Evolutionary conservation across 2,113 vertebrate species (phyloP).

Genomic region (Takifugu flavidus): DNA sequence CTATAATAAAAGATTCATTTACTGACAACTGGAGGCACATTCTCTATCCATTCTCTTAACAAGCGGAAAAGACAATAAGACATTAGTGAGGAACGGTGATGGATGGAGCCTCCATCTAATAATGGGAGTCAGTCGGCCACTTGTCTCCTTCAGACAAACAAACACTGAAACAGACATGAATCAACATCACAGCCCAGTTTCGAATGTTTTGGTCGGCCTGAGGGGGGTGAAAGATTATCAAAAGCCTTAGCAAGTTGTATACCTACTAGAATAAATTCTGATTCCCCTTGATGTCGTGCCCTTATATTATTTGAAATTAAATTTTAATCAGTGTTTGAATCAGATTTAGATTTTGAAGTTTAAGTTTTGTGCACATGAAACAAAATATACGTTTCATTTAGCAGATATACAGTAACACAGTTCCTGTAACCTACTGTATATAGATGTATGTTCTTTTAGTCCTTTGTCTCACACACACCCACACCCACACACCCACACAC

Average conservation of each 20-base stretch:
- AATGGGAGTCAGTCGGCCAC: slow-evolving; percentile 51
- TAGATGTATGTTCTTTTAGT: no score
- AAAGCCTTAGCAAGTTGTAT: no score
- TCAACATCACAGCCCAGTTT: slow-evolving; percentile 3
- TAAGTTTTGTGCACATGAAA: neutral
- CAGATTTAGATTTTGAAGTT: no score
- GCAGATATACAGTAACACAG: no score
- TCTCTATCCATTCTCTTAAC: slow-evolving; percentile 67
- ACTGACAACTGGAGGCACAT: slow-evolving; percentile 51
- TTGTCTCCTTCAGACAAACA: slow-evolving; percentile 37
- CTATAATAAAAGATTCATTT: slow-evolving; percentile 63
- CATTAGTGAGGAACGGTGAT: slow-evolving; percentile 41
- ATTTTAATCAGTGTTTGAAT: neutral
- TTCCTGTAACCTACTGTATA: neutral
- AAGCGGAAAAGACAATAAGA: slow-evolving; percentile 41
- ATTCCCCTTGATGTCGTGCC: no score
- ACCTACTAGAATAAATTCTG: no score
- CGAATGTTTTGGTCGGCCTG: neutral
- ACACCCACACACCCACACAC: no score
- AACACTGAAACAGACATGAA: slow-evolving; percentile 26
- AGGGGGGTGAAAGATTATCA: neutral
- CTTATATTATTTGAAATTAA: neutral
- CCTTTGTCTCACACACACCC: no score
- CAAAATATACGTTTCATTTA: neutral
- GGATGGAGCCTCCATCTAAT: slow-evolving; percentile 50